phyloP scores from a whole-genome alignment of 2,113 vertebrate species.

The Heliornis fulica region DNA sequence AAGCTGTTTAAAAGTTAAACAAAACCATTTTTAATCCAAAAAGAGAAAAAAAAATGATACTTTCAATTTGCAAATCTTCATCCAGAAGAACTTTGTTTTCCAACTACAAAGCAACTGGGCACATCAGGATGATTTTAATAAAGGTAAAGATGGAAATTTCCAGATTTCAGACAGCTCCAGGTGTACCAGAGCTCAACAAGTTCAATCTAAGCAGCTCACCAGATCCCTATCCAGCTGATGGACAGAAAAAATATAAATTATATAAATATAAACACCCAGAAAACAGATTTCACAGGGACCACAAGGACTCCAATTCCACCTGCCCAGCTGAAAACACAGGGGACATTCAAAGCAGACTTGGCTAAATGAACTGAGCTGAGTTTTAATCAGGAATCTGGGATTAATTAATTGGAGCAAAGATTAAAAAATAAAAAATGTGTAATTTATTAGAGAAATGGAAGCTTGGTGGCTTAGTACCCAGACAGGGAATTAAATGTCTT shows the following conservation, averaged over 20 bases:
- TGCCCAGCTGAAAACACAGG: not conserved
- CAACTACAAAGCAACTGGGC: fast-evolving
- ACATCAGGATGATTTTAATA: not conserved
- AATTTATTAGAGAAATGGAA: not conserved
- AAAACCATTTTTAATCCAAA: not conserved
- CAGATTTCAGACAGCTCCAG: not conserved
- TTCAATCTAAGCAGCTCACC: not conserved
- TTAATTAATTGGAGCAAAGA: not conserved
- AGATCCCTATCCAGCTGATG: not conserved
- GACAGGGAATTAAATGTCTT: not conserved
- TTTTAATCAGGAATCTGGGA: not conserved
- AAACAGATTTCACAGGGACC: not conserved
- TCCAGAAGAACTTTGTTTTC: not conserved
- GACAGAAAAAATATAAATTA: not conserved
- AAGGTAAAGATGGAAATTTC: not conserved
- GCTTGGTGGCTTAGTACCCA: not conserved
- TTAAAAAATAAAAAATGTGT: not conserved
- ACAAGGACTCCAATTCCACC: not conserved
- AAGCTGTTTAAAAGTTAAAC: not conserved
- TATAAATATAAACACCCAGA: not conserved
- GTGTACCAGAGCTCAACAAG: fast-evolving
- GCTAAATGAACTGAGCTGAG: not conserved
- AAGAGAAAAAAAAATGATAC: not conserved
- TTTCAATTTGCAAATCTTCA: not conserved
- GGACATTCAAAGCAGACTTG: not conserved